phyloP scores from a whole-genome alignment of 2,113 vertebrate genomes.

The Halcyon senegalensis region DNA sequence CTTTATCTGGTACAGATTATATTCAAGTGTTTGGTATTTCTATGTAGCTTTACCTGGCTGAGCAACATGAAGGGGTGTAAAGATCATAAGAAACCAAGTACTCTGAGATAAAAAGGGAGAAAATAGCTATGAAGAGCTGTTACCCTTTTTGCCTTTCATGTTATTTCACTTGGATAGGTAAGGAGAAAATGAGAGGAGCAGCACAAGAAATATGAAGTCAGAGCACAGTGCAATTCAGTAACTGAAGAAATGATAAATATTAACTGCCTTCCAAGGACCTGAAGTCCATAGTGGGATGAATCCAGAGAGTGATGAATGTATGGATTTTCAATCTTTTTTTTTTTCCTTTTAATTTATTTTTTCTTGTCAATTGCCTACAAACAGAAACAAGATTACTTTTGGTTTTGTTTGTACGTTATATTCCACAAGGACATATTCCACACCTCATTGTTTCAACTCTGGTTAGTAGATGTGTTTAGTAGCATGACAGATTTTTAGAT shows the following conservation, averaged over 20 bases:
- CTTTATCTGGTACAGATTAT: background rate
- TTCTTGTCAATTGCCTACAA: background rate
- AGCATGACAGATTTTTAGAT: background rate
- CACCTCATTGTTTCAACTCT: background rate
- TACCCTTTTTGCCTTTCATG: background rate
- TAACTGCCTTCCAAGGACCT: background rate
- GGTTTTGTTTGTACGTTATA: background rate
- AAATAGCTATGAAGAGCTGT: background rate
- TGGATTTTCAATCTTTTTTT: background rate
- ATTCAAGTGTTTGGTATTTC: background rate
- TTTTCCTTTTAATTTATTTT: background rate
- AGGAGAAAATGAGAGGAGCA: background rate
- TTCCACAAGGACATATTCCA: background rate
- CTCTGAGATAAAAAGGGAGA: background rate
- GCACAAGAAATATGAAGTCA: conserved; percentile 40
- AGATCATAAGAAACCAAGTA: background rate
- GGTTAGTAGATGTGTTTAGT: background rate
- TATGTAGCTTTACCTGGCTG: background rate
- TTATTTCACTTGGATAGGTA: background rate
- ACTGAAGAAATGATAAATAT: conserved; percentile 31
- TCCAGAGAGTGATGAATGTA: background rate
- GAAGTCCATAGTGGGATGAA: background rate
- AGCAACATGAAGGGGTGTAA: conserved; percentile 27
- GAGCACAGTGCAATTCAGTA: conserved; percentile 24
- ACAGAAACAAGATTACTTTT: background rate